These are phyloP conservation scores for Anas platyrhynchos DNA, from an alignment of 2,113 vertebrate species.

Conservation along the genomic window DNA sequence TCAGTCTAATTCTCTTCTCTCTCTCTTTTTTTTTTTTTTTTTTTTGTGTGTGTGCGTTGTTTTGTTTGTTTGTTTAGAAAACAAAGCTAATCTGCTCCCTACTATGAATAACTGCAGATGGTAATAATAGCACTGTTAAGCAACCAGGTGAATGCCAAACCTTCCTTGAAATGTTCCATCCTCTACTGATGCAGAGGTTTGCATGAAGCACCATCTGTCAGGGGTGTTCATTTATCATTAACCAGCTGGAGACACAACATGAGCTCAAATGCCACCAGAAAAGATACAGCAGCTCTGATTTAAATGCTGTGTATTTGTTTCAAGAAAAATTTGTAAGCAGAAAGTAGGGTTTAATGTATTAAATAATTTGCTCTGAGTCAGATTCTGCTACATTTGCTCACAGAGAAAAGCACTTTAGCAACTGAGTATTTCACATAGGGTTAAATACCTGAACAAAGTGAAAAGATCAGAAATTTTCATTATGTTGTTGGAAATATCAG, in stretches of 20 bases:
- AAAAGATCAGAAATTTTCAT: neutral
- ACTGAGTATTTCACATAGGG: neutral
- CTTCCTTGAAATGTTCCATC: neutral
- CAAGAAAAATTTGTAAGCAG: neutral
- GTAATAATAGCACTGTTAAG: neutral
- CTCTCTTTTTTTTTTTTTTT: neutral
- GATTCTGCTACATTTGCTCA: conserved; percentile 16
- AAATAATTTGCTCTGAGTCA: conserved; percentile 53
- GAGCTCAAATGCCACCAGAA: neutral
- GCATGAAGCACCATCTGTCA: neutral
- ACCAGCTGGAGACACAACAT: neutral
- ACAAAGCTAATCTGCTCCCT: neutral
- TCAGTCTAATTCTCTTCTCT: neutral
- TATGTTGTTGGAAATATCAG: neutral
- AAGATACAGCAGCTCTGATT: neutral
- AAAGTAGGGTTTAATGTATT: conserved; percentile 38
- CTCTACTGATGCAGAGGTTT: neutral
- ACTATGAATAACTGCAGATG: neutral
- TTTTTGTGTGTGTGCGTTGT: neutral
- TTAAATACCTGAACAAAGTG: neutral
- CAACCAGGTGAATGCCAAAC: neutral
- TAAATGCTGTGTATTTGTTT: neutral
- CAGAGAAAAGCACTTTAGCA: conserved; percentile 39
- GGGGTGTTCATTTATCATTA: conserved; percentile 9
- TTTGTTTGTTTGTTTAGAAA: neutral